Evolutionary conservation across 2,797 vertebrate species (phyloP).

Genomic region (Vipera latastei): DNA sequence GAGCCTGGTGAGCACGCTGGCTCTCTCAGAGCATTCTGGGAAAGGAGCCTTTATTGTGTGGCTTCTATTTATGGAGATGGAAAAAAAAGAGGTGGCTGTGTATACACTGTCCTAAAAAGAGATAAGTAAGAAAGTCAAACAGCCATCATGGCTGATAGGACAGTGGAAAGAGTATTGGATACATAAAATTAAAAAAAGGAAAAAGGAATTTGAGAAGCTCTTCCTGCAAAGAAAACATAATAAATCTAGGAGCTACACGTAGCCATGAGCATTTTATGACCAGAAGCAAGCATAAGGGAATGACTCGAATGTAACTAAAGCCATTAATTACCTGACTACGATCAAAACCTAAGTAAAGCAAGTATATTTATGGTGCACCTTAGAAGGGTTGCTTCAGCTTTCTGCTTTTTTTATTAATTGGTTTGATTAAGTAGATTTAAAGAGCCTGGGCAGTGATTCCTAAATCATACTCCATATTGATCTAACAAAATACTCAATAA

Average conservation of each 20-base stretch:
- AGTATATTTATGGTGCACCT: slow-evolving; percentile 79
- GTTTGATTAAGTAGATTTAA: slow-evolving; percentile 85
- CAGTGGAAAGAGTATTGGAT: slow-evolving; percentile 49
- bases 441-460: slow-evolving; percentile 73
- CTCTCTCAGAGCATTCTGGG: neutral
- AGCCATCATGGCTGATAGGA: slow-evolving; percentile 28
- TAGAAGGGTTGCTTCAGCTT: slow-evolving; percentile 77
- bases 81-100: slow-evolving; percentile 5
- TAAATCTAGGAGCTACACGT: slow-evolving; percentile 74
- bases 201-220: slow-evolving; percentile 59
- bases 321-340: slow-evolving; percentile 80
- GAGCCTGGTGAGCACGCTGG: neutral
- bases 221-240: slow-evolving; percentile 72
- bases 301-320: slow-evolving; percentile 77
- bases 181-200: slow-evolving; percentile 60
- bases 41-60: neutral
- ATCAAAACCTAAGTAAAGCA: slow-evolving; percentile 76
- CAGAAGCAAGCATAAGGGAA: slow-evolving; percentile 72
- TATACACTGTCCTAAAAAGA: neutral
- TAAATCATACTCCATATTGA: slow-evolving; percentile 81
- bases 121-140: neutral
- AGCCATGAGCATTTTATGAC: slow-evolving; percentile 72
- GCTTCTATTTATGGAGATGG: slow-evolving; percentile 12
- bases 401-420: slow-evolving; percentile 81
- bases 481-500: slow-evolving; percentile 83